These are phyloP conservation scores for Apodemia hepburni DNA, from an alignment of 2,888 invertebrate genomes.

Conservation along the genomic window DNA sequence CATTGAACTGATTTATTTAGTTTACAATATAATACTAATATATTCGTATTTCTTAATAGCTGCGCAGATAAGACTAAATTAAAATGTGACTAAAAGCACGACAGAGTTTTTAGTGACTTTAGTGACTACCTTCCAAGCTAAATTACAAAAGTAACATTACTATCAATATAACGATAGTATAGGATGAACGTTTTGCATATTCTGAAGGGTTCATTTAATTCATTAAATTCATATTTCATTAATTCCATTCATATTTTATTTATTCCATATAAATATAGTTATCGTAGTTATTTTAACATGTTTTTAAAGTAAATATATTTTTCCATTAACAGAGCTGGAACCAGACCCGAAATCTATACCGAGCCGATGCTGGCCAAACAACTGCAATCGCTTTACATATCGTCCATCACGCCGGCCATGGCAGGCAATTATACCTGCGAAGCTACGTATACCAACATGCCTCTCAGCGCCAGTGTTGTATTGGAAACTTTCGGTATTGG, in stretches of 20 bases:
- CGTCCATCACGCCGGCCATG: slow-evolving; percentile 86
- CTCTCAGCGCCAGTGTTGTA: slow-evolving; percentile 82
- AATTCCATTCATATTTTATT: too few relatives aligned
- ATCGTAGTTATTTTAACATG: too few relatives aligned
- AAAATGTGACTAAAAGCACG: background rate
- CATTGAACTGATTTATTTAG: slow-evolving; percentile 30
- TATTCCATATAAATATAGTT: too few relatives aligned
- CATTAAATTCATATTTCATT: too few relatives aligned
- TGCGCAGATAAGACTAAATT: background rate
- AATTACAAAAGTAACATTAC: too few relatives aligned
- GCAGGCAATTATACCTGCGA: slow-evolving; percentile 91
- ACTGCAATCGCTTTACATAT: slow-evolving; percentile 86
- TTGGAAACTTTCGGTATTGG: slow-evolving; percentile 83
- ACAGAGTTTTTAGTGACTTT: background rate
- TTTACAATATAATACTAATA: slow-evolving; percentile 28
- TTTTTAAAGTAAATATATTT: background rate
- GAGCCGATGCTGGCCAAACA: slow-evolving; percentile 82
- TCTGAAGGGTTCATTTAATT: too few relatives aligned
- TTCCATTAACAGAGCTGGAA: slow-evolving; percentile 51
- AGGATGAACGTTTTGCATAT: too few relatives aligned
- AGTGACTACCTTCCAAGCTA: too few relatives aligned
- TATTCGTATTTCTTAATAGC: slow-evolving; percentile 24
- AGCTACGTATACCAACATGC: slow-evolving; percentile 88
- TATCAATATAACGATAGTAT: too few relatives aligned
- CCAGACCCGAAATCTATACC: slow-evolving; percentile 83